Conservation (phyloP, 2,797 vertebrate genomes). For the Hypotaenidia philippensis region DNA sequence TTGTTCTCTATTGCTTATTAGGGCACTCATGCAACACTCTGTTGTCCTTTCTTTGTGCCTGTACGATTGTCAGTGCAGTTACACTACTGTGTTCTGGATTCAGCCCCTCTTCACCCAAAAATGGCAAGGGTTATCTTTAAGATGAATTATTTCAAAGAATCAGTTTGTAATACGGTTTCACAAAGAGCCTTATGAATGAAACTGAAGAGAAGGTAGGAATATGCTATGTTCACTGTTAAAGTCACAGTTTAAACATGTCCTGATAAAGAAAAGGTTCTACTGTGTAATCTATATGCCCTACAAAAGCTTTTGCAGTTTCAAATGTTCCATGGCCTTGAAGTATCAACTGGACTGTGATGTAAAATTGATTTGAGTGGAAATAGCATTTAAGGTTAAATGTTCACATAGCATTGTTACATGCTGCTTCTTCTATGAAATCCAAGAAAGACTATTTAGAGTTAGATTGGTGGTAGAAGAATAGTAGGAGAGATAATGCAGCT, state of each 20-base stretch:
- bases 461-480: not conserved
- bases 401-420: not conserved
- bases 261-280: not conserved
- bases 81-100: not conserved
- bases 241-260: not conserved
- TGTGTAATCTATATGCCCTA: not conserved
- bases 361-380: slow-evolving; percentile 27
- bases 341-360: not conserved
- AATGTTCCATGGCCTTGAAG: not conserved
- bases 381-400: not conserved
- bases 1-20: not conserved
- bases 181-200: not conserved
- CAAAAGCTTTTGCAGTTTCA: not conserved
- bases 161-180: not conserved
- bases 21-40: not conserved
- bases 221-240: not conserved
- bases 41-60: not conserved
- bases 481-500: not conserved
- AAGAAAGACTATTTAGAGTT: not conserved
- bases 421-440: not conserved
- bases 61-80: not conserved
- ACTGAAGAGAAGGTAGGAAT: not conserved
- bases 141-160: not conserved
- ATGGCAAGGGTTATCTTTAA: not conserved
- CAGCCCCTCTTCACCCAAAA: not conserved